These are phyloP conservation scores for Setophaga coronata DNA, from an alignment of 2,113 vertebrate species.

Conservation along the genomic window DNA sequence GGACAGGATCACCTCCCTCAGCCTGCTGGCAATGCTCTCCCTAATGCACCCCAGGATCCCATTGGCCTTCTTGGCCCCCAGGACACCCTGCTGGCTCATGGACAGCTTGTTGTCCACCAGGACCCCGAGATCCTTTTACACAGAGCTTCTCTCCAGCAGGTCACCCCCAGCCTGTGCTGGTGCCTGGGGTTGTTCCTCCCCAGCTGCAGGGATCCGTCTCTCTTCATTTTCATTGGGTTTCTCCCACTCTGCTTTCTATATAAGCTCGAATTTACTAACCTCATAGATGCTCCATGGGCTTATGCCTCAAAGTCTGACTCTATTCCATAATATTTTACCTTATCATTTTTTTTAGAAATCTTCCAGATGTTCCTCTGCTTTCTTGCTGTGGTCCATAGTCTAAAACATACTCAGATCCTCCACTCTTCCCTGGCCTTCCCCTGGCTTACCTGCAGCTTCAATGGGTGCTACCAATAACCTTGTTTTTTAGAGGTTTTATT, in stretches of 20 bases:
- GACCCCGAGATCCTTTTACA: accelerated
- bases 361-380: background rate
- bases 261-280: background rate
- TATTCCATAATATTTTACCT: background rate
- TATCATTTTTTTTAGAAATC: background rate
- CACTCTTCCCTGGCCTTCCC: background rate
- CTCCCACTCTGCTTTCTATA: background rate
- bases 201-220: background rate
- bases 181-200: background rate
- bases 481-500: background rate
- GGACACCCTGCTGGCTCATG: background rate
- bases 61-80: background rate
- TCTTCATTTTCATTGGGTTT: background rate
- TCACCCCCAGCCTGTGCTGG: background rate
- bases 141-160: background rate
- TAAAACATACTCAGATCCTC: background rate
- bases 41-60: too few relatives aligned
- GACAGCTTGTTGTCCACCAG: background rate
- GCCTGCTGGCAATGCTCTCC: background rate
- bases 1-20: accelerated
- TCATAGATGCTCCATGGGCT: background rate
- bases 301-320: background rate
- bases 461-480: background rate
- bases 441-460: background rate
- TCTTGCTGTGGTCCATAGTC: background rate